Evolutionary conservation across 53 echinoderm and acorn worm species (phyloP), one percentile per base, ranked within the genome.

Genomic region (Stichopus horrens): DNA sequence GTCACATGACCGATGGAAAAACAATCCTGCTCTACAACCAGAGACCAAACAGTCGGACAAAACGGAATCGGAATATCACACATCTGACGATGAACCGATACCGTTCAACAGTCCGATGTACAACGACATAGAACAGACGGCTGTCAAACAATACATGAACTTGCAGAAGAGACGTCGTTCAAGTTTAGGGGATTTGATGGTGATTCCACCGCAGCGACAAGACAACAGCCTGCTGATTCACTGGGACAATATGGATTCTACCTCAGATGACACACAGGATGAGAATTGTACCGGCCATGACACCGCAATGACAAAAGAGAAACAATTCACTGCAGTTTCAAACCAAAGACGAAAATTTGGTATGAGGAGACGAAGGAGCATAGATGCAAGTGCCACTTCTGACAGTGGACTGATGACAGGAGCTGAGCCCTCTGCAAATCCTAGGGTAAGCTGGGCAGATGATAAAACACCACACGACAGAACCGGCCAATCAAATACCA

Each of bases 11-110:
- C 52, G 55, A 7, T 79, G 79, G 79, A 79, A 52, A 53, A 79
- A 79, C 18, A 79, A 55, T 37, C 55, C 79, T 18, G 56, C 79
- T 53, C 10, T 51, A 52, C 79, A 51, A 77, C 52, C 13, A 53
- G 16, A 11, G 7, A 51, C 14, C 16, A 51, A 55, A 53, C 79
- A 79, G 16, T 79, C 79, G 55, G 79, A 79, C 7, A 79, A 56
- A 79, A 79, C 79, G 4, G 79, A 79, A 55, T 79, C 79, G 7
- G 79, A 79, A 56, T 79, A 55, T 53, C 79, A 79, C 16, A 79
- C 79, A 53, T 79, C 79, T 19, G 79, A 79, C 79, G 79, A 79
- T 13, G 79, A 79, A 18, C 79, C 56, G 79, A 79, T 79, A 79
- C 79, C 79, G 18, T 54, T 79, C 20, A 83, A 83, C 14, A 60